A percentile compares a stretch with the other conserved stretches of the same genome.
Conservation (phyloP, 2,888 invertebrate species). For the Oscheius sp. region DNA sequence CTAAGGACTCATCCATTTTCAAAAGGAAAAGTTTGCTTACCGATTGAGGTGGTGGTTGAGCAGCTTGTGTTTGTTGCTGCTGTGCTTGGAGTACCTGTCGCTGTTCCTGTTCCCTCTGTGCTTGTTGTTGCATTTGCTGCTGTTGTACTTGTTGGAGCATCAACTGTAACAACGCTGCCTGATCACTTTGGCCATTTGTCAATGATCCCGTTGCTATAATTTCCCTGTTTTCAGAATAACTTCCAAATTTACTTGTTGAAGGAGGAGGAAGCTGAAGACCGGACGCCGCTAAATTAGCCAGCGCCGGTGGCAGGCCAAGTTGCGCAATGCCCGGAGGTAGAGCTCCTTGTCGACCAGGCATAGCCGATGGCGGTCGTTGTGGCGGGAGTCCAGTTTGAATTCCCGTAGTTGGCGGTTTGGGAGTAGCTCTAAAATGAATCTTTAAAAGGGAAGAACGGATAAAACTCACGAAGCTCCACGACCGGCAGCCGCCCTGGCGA, state of each 20-base stretch:
- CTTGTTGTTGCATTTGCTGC: constrained; percentile 32
- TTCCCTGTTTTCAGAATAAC: not conserved
- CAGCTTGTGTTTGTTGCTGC: not conserved
- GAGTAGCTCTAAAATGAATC: constrained; percentile 30
- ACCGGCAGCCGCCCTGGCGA: constrained; percentile 41
- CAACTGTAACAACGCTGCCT: constrained; percentile 38
- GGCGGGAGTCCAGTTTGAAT: constrained; percentile 23
- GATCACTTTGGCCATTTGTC: constrained; percentile 40
- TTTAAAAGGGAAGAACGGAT: not conserved
- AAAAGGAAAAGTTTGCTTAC: no score
- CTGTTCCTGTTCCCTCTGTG: constrained; percentile 37
- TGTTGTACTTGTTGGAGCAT: constrained; percentile 36
- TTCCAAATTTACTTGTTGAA: constrained; percentile 16
- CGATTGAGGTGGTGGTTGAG: no score
- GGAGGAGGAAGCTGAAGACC: constrained; percentile 27
- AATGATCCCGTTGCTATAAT: constrained; percentile 38
- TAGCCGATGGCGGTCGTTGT: constrained; percentile 32
- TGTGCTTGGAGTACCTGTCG: not conserved
- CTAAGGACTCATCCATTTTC: not conserved
- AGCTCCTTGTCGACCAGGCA: constrained; percentile 16
- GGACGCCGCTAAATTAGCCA: constrained; percentile 14
- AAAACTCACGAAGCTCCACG: no score
- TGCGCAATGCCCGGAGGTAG: not conserved
- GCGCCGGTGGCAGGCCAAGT: constrained; percentile 9
- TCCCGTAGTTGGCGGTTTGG: constrained; percentile 15